These are phyloP conservation scores for Arenaria interpres DNA, from an alignment of 2,113 vertebrate genomes.

Conservation along the genomic window DNA sequence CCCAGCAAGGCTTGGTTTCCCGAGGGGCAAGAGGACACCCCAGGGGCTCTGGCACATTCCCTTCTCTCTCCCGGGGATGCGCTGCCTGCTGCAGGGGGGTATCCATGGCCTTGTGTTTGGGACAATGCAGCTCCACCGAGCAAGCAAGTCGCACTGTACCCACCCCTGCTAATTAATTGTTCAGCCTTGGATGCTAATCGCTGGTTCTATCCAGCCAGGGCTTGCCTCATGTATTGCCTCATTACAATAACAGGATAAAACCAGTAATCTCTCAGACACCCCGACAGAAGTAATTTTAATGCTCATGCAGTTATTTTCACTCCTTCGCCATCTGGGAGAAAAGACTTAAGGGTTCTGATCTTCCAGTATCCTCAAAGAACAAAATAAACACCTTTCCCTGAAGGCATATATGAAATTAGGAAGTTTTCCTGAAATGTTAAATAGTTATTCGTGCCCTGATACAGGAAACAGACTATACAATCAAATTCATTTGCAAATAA, in stretches of 20 bases:
- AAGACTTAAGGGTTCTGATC: background rate
- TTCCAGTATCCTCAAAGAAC: background rate
- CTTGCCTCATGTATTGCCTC: background rate
- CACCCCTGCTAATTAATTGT: background rate
- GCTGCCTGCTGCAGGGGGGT: background rate
- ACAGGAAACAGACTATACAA: background rate
- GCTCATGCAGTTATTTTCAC: background rate
- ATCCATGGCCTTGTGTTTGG: background rate
- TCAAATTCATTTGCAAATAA: background rate
- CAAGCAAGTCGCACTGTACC: background rate
- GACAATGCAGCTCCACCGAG: background rate
- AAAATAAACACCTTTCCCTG: background rate
- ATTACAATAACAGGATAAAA: background rate
- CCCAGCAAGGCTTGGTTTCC: background rate
- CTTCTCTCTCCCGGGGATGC: background rate
- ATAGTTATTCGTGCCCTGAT: background rate
- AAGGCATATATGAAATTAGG: background rate
- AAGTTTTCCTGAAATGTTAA: background rate
- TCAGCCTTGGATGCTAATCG: background rate
- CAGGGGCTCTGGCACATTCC: background rate
- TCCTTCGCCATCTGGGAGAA: background rate
- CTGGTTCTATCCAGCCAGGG: background rate
- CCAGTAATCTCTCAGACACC: background rate
- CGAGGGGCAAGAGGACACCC: rapidly evolving
- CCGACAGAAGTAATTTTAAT: background rate